A percentile compares a stretch with the other conserved stretches of the same genome.
Evolutionary conservation across 2,888 invertebrate genomes (phyloP).

Genomic region (Machimus atricapillus): DNA sequence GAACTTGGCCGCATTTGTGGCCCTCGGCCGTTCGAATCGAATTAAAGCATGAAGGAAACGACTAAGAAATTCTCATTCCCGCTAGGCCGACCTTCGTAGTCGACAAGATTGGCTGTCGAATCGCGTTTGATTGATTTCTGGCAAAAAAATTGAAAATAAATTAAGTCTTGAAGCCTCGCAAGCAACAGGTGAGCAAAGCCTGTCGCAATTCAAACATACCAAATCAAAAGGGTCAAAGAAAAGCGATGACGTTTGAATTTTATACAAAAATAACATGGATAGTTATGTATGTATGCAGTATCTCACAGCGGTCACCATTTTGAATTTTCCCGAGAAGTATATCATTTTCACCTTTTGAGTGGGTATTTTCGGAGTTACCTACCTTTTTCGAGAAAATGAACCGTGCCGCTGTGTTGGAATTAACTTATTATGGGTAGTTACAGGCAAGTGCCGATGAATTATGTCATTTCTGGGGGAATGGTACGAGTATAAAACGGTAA

Average conservation of each 20-base stretch:
- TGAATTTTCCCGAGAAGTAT: not conserved
- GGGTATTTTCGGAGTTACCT: not conserved
- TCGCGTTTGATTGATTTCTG: slow-evolving; percentile 5
- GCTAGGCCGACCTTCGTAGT: not conserved
- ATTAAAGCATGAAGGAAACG: not conserved
- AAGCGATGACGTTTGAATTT: not conserved
- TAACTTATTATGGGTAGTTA: not conserved
- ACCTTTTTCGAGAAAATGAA: not conserved
- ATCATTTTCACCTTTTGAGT: not conserved
- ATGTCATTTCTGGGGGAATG: not conserved
- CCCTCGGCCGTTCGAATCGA: not conserved
- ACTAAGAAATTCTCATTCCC: not conserved
- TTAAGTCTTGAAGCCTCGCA: not conserved
- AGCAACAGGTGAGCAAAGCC: not conserved
- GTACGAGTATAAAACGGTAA: not conserved
- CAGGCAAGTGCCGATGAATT: not conserved
- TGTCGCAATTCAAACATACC: not conserved
- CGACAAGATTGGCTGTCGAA: not conserved
- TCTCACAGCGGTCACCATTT: not conserved
- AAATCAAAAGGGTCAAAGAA: not conserved
- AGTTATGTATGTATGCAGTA: not conserved
- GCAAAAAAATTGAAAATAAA: not conserved
- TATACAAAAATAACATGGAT: not conserved
- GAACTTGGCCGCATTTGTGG: not conserved
- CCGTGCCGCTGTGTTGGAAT: not conserved